Base-by-base conservation (phyloP, 1,140 invertebrate genomes). In the Grapholita molesta region DNA sequence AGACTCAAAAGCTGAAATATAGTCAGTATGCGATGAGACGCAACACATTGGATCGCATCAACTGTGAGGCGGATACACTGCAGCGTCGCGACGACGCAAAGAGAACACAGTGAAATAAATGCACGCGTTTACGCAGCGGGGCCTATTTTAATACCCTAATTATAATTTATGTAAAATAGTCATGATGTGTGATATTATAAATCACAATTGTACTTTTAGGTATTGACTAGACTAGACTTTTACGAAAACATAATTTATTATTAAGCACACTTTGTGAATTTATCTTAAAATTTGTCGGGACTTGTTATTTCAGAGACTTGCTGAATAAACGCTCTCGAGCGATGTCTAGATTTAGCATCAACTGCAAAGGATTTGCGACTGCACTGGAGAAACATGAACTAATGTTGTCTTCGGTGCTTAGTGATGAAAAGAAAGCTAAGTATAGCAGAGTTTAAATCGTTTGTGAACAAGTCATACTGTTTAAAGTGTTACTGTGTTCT, bases 291-390 rank as follows among this genome's bases (percentile, higher is more conserved):
- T n/a, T n/a, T n/a, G n/a, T n/a, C n/a, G n/a, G n/a, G n/a, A 33
- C 32, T 33, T 33, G 32, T 38, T n/a, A n/a, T 1, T 3, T 7
- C n/a, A 25, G 8, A 12, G 25, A 25, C 55, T 30, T 61, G 55
- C 55, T 61, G 28, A 32, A 61, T 8, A 61, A 28, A 75, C 72
- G 67, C 69, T 72, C 57, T 76, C 80, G 76, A 88, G 77, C 82
- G 84, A 86, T 86, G 86, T 86, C 78, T 81, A 61, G 76, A 86
- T 85, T 87, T 89, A 89, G 84, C 76, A 70, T 75, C 57, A 67
- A 66, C 38, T 65, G 65, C 66, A 70, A 78, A 82, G 78, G 80
- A 83, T 81, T 86, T 72, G 77, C 78, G 65, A 70, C 75, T 73
- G 66, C 53, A 52, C 76, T 79, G 76, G 80, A 79, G 68, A 85